These are phyloP conservation scores for Hormiphora californensis DNA, from an alignment of 37 sponge, comb jelly and placozoan genomes.

Conservation along the genomic window DNA sequence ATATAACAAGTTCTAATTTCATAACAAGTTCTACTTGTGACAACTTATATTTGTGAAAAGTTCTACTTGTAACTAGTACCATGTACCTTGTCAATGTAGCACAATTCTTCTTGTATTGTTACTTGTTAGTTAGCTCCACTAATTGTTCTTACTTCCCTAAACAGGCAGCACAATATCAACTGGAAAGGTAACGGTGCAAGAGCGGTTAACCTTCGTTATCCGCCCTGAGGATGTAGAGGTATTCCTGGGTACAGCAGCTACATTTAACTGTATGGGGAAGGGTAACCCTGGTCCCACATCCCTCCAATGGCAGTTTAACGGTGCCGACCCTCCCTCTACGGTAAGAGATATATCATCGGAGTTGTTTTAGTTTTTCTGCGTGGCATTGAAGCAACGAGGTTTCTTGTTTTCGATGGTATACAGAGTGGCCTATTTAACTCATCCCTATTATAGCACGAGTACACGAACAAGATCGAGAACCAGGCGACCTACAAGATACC, in stretches of 20 bases:
- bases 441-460: no score
- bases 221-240: neutral
- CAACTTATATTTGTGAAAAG: no score
- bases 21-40: no score
- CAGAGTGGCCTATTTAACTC: neutral
- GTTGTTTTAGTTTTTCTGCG: neutral
- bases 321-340: neutral
- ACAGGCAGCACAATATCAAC: conserved; percentile 2
- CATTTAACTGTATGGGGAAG: conserved; percentile 17
- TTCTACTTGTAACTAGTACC: no score
- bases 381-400: neutral
- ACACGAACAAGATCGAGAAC: neutral
- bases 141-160: neutral
- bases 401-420: neutral
- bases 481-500: conserved; percentile 37
- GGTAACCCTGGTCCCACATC: neutral
- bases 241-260: conserved; percentile 13
- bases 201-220: conserved; percentile 1
- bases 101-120: no score
- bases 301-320: neutral
- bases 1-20: no score
- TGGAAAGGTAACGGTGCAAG: neutral
- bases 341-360: neutral
- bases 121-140: no score
- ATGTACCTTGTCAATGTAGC: no score